These are phyloP conservation scores for Pinna nobilis DNA, from an alignment of 1,140 invertebrate genomes.

Conservation along the genomic window DNA sequence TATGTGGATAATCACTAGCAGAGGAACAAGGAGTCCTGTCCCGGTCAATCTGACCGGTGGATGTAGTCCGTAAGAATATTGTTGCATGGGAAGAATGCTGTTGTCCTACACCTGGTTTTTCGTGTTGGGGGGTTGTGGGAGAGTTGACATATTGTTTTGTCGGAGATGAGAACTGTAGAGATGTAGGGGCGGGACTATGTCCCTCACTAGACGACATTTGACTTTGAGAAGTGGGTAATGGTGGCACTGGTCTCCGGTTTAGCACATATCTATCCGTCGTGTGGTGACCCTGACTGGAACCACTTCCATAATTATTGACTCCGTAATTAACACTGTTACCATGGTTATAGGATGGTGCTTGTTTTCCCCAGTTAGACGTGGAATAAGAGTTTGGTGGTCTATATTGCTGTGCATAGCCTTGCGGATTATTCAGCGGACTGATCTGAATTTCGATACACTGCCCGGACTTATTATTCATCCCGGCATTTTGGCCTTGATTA, in stretches of 20 bases:
- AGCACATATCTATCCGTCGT: no score
- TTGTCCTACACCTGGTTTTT: no score
- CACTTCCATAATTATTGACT: no score
- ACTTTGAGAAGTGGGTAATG: conserved; percentile 16
- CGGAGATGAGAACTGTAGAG: conserved; percentile 7
- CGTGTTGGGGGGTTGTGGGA: conserved; percentile 20
- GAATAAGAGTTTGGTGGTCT: conserved; percentile 1
- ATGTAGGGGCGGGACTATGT: background rate
- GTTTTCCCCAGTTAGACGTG: no score
- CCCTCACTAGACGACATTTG: background rate
- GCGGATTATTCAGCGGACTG: background rate
- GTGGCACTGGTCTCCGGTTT: conserved; percentile 9
- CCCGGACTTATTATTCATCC: background rate
- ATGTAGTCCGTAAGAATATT: conserved; percentile 5
- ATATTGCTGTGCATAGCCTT: background rate
- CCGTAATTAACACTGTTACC: no score
- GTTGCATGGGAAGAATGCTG: conserved; percentile 15
- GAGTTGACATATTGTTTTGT: conserved; percentile 16
- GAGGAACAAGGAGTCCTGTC: conserved; percentile 21
- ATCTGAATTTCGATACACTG: conserved; percentile 18
- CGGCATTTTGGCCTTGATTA: background rate
- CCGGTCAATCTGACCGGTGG: conserved; percentile 1
- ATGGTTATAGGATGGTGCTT: no score
- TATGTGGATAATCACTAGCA: conserved; percentile 4
- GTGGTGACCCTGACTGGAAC: no score